Evolutionary conservation across 2,888 invertebrate genomes (phyloP), one percentile per base, ranked within the genome.

Genomic region (Nomada hirtipes): DNA sequence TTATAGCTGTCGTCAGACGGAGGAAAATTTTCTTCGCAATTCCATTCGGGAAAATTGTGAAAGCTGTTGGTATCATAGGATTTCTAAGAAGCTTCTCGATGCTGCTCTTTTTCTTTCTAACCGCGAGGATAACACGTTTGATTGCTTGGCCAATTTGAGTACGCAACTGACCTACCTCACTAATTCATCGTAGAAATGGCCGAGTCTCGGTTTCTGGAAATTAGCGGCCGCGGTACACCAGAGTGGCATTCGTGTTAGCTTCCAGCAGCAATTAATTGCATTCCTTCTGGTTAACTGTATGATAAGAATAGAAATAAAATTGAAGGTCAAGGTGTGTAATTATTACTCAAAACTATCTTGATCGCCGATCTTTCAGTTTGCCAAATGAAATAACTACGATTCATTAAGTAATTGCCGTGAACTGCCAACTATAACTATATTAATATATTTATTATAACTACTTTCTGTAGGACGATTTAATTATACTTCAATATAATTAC

Each of bases 91-190:
- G 18, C 64, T 78, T 18, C 55, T 59, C 2, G 53, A 26, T 26
- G 13, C 7, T 10, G 47, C 2, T 44, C 11, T 1, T 57, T n/a
- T 15, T 4, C 23, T 2, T 36, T 36, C 52, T 23, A 50, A 50
- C 1, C 26, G 1, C 23, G 44, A 42, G 23, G 10, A 59, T 15
- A 42, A 29, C 26, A 50, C 50, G 9, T 23, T 13, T 23, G 64
- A 53, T 61, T 47, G 1, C 42, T 50, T 29, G 60, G 50, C 47
- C 47, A 29, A 10, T 13, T 26, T n/a, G 44, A 29, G 18, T 29
- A 61, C 44, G 64, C 61, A 82, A 71, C 65, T 72, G 57, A 79
- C 76, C 65, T 29, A 77, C 75, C 67, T 23, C 68, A 59, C 68
- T 76, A 75, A 83, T 79, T 76, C 60, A 69, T 69, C 36, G 64